These are phyloP conservation scores for Nymphalis polychloros DNA, from an alignment of 2,888 invertebrate species.

Conservation along the genomic window DNA sequence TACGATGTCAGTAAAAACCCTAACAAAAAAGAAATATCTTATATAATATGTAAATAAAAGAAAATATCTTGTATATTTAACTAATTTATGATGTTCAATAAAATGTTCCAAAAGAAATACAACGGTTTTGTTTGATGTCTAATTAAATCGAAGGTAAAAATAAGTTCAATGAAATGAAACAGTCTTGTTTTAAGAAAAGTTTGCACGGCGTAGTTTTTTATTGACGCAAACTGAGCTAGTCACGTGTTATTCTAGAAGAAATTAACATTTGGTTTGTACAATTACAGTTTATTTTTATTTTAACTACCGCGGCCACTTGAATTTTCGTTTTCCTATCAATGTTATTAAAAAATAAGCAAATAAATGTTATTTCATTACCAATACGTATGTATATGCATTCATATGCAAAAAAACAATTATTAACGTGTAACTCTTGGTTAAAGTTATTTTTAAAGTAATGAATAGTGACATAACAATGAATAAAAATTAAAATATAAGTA, in stretches of 20 bases:
- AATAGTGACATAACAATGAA: no score
- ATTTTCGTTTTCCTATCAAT: background rate
- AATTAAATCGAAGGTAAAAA: conserved; percentile 6
- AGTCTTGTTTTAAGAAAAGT: background rate
- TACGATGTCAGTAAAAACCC: no score
- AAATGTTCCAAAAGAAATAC: background rate
- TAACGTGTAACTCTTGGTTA: no score
- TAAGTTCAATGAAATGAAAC: conserved; percentile 18
- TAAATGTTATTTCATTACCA: background rate
- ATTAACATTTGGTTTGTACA: background rate
- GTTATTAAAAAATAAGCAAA: background rate
- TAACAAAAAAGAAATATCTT: background rate
- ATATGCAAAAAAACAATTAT: no score
- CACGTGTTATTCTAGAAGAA: conserved; percentile 14
- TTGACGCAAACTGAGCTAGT: conserved; percentile 21
- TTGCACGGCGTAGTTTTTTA: conserved; percentile 5
- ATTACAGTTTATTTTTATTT: background rate
- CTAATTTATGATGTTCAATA: background rate
- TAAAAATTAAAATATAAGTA: background rate
- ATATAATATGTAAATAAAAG: background rate
- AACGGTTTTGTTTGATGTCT: conserved; percentile 18
- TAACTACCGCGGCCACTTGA: background rate
- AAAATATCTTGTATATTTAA: background rate
- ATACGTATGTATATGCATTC: no score
- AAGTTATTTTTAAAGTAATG: no score